Evolutionary conservation across 2,113 vertebrate genomes (phyloP), one percentile per base, ranked within the genome.

Genomic region (Myrmophylax atrothorax): DNA sequence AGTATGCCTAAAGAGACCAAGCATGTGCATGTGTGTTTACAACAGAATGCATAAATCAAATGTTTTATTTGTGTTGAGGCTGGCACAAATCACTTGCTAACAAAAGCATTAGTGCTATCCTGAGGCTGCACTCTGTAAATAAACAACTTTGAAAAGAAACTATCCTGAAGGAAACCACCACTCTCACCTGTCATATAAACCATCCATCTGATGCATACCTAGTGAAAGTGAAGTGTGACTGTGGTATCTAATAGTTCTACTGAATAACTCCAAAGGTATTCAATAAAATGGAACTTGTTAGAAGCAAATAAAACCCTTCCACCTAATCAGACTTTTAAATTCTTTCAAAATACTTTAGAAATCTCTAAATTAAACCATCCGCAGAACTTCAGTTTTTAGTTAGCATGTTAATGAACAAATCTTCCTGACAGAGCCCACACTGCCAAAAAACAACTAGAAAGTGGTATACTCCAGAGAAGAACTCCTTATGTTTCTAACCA

Each of bases 61-160:
- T 37, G 14, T 70, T 93, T 82, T 75, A 84, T 72, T 91, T 78
- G 76, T 62, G 56, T 8, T 35, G 17, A 37, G 64, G 24, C 38
- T 87, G 84, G 88, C 76, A 84, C 42, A 94, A 92, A 78, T 55
- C 52, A 74, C 60, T 58, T 50, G 52, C 69, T 82, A 95, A 73
- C 73, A 89, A 78, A 94, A 94, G 44, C 49, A 64, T 58, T 56
- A 89, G 22, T 52, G 52, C 31, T 91, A 76, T 64, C 64, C 44
- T 3, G 10, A 92, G 73, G 84, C 84, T 89, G 56, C 40, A 28
- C 29, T 33, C 77, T 31, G 44, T 59, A 82, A 81, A 92, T 40
- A 90, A 94, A 84, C 55, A 86, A 60, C 52, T 72, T 81, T 24
- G 56, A 68, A 92, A 84, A 81, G 35, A 67, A 84, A 89, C 52